Evolutionary conservation across 2,797 vertebrate species (phyloP).

Genomic region (Florisuga fusca): DNA sequence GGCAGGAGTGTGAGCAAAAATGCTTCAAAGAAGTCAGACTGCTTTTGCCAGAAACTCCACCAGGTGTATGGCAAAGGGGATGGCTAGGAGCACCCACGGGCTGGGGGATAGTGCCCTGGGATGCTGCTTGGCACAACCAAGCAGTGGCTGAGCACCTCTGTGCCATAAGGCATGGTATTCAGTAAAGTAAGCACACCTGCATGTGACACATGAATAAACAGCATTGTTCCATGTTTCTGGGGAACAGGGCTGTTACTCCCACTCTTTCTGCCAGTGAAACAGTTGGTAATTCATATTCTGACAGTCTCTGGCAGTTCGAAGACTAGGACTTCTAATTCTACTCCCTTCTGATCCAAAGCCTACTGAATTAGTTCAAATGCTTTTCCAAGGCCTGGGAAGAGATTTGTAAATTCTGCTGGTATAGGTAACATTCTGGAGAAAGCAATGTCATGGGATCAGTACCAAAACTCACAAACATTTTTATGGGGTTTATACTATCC

Average conservation of each 20-base stretch:
- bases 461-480: not conserved
- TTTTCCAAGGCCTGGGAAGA: not conserved
- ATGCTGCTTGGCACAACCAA: not conserved
- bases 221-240: not conserved
- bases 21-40: not conserved
- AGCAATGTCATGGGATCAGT: not conserved
- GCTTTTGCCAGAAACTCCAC: not conserved
- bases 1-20: not conserved
- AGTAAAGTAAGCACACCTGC: not conserved
- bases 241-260: not conserved
- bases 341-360: not conserved
- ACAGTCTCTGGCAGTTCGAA: not conserved
- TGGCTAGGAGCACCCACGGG: not conserved
- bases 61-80: not conserved
- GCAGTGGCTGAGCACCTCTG: not conserved
- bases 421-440: not conserved
- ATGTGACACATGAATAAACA: not conserved
- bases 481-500: not conserved
- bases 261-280: not conserved
- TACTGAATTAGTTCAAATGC: not conserved
- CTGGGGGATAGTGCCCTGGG: rapidly evolving
- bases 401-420: not conserved
- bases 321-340: not conserved
- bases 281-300: not conserved
- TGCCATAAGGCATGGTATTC: not conserved